Percentiles rank a stretch among this genome's conserved stretches.
Conservation (phyloP, 1,140 invertebrate genomes). For the roundworm (Caenorhabditis elegans) region WBcel235 BX284603.4:9110001-9110500, state of each 20-base stretch:
- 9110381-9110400: background rate
- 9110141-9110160: too few species aligned
- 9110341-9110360: constrained; percentile 15
- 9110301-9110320: too few species aligned
- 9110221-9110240: too few species aligned
- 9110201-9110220: too few species aligned
- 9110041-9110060: background rate
- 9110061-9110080: background rate
- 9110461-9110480: background rate
- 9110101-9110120: background rate
- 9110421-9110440: constrained; percentile 13
- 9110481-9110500: background rate
- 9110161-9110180: too few species aligned
- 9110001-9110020: background rate
- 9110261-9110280: too few species aligned
- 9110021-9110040: background rate
- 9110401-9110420: background rate
- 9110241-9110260: background rate
- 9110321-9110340: constrained; percentile 1
- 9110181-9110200: too few species aligned
- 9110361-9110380: constrained; percentile 5
- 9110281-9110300: too few species aligned
- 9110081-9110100: background rate
- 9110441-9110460: background rate
- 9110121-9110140: background rate